phyloP scores from a whole-genome alignment of 2,888 invertebrate species.

The Biston betularia region DNA sequence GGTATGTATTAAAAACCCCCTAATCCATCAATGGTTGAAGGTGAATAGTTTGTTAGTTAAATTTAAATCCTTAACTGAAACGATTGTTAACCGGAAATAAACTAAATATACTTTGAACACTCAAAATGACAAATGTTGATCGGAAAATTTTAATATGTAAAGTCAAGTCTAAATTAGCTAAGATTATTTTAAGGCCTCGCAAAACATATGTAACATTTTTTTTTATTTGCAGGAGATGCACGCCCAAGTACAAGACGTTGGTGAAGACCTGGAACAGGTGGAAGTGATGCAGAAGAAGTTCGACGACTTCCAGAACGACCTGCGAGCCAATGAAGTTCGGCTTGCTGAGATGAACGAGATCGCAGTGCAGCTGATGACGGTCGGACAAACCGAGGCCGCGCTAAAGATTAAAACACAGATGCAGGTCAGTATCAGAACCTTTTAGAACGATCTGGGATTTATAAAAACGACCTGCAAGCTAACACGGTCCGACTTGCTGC shows the following conservation, averaged over 20 bases:
- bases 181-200: neutral
- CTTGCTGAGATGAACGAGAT: slow-evolving; percentile 99
- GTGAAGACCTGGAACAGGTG: slow-evolving; percentile 99
- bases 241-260: slow-evolving; percentile 98
- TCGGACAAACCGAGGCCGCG: slow-evolving; percentile 99
- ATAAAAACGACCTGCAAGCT: neutral
- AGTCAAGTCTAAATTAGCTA: neutral
- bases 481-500: neutral
- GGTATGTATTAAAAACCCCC: no score
- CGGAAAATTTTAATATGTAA: neutral
- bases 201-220: neutral
- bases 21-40: no score
- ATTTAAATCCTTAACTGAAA: no score
- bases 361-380: slow-evolving; percentile 97
- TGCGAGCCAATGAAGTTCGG: slow-evolving; percentile 98
- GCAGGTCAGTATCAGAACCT: slow-evolving; percentile 84
- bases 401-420: slow-evolving; percentile 99
- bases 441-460: neutral
- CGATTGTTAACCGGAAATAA: no score
- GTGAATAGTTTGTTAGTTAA: no score
- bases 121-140: neutral
- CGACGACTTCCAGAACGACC: slow-evolving; percentile 99
- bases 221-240: slow-evolving; percentile 91
- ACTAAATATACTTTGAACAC: no score
- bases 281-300: slow-evolving; percentile 99